phyloP scores from a whole-genome alignment of 2,113 vertebrate species.

The Prinia subflava region DNA sequence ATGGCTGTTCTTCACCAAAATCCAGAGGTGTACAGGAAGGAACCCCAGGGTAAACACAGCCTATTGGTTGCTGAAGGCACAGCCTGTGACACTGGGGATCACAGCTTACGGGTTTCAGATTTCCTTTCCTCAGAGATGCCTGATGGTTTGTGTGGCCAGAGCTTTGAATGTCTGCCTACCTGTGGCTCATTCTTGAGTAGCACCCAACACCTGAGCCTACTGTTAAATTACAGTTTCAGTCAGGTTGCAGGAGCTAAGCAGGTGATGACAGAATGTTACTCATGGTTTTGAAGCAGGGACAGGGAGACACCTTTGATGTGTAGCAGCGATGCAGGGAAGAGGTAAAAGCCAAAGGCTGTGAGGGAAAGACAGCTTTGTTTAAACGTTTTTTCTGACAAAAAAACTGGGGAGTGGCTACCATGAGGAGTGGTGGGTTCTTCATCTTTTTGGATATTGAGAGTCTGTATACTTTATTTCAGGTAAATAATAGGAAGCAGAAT shows the following conservation, averaged over 20 bases:
- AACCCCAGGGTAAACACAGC: neutral
- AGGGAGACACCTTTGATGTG: neutral
- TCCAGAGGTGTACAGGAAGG: neutral
- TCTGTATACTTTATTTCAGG: neutral
- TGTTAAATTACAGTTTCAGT: neutral
- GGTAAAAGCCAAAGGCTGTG: neutral
- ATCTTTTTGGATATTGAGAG: neutral
- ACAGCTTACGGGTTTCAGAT: neutral
- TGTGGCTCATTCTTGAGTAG: neutral
- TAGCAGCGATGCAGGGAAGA: neutral
- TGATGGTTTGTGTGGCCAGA: neutral
- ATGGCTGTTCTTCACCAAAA: neutral
- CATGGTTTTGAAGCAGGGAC: neutral
- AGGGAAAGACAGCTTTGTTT: neutral
- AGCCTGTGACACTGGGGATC: fast-evolving
- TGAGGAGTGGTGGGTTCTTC: neutral
- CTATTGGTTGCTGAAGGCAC: neutral
- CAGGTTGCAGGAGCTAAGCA: neutral
- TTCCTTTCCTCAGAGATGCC: neutral
- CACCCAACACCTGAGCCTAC: neutral
- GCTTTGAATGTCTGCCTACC: neutral
- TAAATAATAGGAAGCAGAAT: neutral
- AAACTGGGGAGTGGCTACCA: fast-evolving
- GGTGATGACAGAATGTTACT: neutral
- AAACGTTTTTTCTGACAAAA: neutral